phyloP scores from a whole-genome alignment of 35 echinoderm and acorn worm genomes.

The Ptychodera flava region DNA sequence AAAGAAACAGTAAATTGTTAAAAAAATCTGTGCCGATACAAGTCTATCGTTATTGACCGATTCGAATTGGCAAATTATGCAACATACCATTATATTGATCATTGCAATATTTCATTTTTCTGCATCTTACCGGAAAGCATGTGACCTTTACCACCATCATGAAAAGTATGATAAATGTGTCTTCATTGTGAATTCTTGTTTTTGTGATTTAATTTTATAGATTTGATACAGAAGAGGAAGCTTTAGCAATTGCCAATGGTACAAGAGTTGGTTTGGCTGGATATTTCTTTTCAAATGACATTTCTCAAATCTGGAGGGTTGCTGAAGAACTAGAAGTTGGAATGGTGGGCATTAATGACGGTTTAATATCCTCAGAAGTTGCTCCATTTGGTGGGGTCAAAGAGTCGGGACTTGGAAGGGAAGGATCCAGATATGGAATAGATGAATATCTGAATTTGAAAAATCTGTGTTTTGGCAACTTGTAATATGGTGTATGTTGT shows the following conservation, averaged over 20 bases:
- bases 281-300: constrained; percentile 92
- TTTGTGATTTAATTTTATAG: constrained; percentile 18
- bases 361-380: constrained; percentile 30
- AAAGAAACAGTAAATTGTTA: too few relatives aligned
- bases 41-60: too few relatives aligned
- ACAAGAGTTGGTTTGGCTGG: constrained; percentile 59
- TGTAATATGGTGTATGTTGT: too few relatives aligned
- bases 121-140: too few relatives aligned
- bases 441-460: constrained; percentile 88
- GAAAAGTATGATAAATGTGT: too few relatives aligned
- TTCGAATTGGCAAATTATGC: too few relatives aligned
- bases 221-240: constrained; percentile 83
- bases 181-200: too few relatives aligned
- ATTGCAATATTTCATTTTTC: too few relatives aligned
- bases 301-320: constrained; percentile 75
- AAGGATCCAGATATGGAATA: constrained; percentile 80
- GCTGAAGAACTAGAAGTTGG: constrained; percentile 88
- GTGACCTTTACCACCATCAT: too few relatives aligned
- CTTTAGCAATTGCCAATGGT: constrained; percentile 63
- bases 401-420: constrained; percentile 77
- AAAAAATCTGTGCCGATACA: too few relatives aligned
- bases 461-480: constrained; percentile 79
- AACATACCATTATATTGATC: too few relatives aligned
- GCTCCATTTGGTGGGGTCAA: constrained; percentile 76
- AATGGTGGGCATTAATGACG: constrained; percentile 85